Evolutionary conservation across 2,113 vertebrate species (phyloP), one percentile per base, ranked within the genome.

Genomic region (Pithys albifrons): DNA sequence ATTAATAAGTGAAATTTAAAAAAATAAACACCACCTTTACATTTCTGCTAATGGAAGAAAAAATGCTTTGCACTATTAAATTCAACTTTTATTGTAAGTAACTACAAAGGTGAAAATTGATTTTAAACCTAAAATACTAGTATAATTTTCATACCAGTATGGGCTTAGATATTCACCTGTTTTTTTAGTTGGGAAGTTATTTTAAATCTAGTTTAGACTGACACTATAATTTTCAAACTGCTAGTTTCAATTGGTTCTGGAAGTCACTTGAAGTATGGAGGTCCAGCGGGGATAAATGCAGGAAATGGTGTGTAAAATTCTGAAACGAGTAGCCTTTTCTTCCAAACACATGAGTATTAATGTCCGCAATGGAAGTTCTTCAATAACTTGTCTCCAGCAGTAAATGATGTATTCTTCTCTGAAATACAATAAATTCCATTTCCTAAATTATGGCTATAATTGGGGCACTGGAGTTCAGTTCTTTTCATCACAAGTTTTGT

Each of bases 261-360:
- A 96, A 81, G 24, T 43, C 23, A 49, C 31, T 71, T 82, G 39
- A 67, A 91, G 84, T 87, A 25, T 77, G 22, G 41, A 64, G 71
- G 48, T 92, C 79, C 58, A 73, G 54, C 72, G 95, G 86, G 87
- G 87, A 95, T 95, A 96, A 96, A 95, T 65, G 65, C 19, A 95
- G 76, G 66, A 96, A 96, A 96, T 92, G 24, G n/a, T 52, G 62
- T 92, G 28, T 78, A 91, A 96, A 95, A 85, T 59, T 94, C 94
- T 88, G 58, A 95, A 97, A 66, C 78, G 11, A 19, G 27, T 52
- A 94, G 35, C 51, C 93, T 92, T 96, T 89, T 94, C 84, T 94
- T 94, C 54, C 35, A 55, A 51, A 74, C 73, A 87, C 43, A 71
- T 20, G 82, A 43, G 85, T 85, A 92, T 81, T 96, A 88, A 91